A percentile compares a stretch with the other conserved stretches of the same genome.
phyloP scores from a whole-genome alignment of 2,888 invertebrate species.

The Noctua fimbriata region DNA sequence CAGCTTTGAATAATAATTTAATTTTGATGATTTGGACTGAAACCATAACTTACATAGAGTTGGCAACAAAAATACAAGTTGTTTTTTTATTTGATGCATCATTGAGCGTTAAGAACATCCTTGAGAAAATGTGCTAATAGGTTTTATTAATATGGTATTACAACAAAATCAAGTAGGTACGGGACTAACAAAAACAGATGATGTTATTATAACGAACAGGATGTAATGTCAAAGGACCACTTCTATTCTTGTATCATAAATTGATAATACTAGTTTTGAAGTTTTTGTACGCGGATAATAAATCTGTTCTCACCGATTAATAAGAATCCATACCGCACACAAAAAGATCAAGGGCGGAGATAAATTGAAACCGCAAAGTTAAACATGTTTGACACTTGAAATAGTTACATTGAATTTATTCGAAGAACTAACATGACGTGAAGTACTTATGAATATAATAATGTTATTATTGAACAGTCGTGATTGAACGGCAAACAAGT shows the following conservation, averaged over 20 bases:
- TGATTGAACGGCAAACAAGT: not conserved
- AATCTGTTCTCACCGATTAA: not conserved
- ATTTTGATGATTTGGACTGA: not conserved
- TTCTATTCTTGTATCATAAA: not conserved
- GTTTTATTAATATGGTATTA: not conserved
- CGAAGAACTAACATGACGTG: slow-evolving; percentile 30
- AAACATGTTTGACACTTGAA: slow-evolving; percentile 27
- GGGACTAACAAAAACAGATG: not conserved
- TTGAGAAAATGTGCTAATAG: not conserved
- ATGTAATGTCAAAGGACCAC: slow-evolving; percentile 1
- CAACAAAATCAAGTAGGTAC: not conserved
- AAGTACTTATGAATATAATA: slow-evolving; percentile 7
- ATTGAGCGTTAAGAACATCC: not conserved
- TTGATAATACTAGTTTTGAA: slow-evolving; percentile 1
- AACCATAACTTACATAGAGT: not conserved
- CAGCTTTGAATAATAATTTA: slow-evolving; percentile 11
- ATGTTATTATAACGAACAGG: not conserved
- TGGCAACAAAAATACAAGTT: not conserved
- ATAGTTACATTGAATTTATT: slow-evolving; percentile 27
- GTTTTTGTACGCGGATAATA: slow-evolving; percentile 16
- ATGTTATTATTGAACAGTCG: slow-evolving; percentile 17
- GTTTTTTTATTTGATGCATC: not conserved
- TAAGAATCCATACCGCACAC: not conserved
- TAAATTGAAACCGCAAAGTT: slow-evolving; percentile 8
- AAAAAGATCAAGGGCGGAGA: slow-evolving; percentile 25